phyloP scores from a whole-genome alignment of 2,888 invertebrate genomes.

The Epinotia brunnichana region DNA sequence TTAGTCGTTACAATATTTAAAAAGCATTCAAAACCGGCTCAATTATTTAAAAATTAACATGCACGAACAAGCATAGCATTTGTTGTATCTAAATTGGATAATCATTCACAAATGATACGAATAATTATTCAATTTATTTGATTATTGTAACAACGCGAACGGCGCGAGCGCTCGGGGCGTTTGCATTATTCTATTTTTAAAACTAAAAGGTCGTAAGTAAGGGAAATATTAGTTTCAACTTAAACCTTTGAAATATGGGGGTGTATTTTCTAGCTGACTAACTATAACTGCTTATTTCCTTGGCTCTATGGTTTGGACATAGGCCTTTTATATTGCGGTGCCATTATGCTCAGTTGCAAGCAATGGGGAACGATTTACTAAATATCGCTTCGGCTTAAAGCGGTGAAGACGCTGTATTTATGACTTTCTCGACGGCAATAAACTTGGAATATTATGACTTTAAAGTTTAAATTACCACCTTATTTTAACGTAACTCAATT shows the following conservation, averaged over 20 bases:
- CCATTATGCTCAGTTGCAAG: conserved; percentile 33
- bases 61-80: conserved; percentile 24
- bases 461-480: conserved; percentile 36
- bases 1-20: conserved; percentile 1
- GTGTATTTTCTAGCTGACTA: not conserved
- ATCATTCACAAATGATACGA: conserved; percentile 40
- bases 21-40: conserved; percentile 4
- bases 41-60: conserved; percentile 31
- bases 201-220: conserved; percentile 1
- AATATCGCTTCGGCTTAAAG: conserved; percentile 35
- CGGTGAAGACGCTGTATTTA: conserved; percentile 36
- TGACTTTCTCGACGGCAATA: conserved; percentile 19
- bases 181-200: conserved; percentile 21
- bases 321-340: not conserved
- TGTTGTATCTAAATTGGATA: conserved; percentile 32
- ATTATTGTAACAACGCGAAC: conserved; percentile 40
- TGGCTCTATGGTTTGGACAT: not conserved
- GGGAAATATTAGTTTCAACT: not conserved
- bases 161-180: conserved; percentile 38
- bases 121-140: conserved; percentile 44
- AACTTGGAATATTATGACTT: conserved; percentile 33
- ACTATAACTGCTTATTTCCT: conserved; percentile 4
- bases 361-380: conserved; percentile 37
- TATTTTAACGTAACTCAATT: conserved; percentile 35
- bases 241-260: not conserved